Conservation (phyloP, 2,888 invertebrate genomes). For the Ceramica pisi region DNA sequence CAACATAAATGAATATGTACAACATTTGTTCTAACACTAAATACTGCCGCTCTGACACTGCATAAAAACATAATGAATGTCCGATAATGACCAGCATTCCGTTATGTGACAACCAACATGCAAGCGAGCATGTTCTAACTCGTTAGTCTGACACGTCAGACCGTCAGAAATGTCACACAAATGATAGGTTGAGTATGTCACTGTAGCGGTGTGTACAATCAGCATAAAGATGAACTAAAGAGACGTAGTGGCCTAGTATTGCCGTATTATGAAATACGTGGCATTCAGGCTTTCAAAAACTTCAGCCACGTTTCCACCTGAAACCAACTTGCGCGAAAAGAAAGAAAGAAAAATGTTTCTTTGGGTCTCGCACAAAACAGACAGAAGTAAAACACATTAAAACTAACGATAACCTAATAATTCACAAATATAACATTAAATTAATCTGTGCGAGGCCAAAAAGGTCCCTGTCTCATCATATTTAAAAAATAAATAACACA, state of each 20-base stretch:
- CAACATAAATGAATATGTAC: conserved; percentile 43
- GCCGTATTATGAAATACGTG: not conserved
- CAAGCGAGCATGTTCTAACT: conserved; percentile 54
- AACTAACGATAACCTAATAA: too few relatives aligned
- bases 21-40: conserved; percentile 64
- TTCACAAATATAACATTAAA: too few relatives aligned
- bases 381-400: too few relatives aligned
- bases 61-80: conserved; percentile 59
- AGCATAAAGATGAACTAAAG: conserved; percentile 4
- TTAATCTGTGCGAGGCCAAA: too few relatives aligned
- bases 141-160: conserved; percentile 46
- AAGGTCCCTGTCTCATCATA: too few relatives aligned
- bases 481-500: too few relatives aligned
- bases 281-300: not conserved
- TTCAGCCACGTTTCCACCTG: too few relatives aligned
- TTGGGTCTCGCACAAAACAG: too few relatives aligned
- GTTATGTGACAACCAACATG: conserved; percentile 48
- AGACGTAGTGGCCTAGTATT: not conserved
- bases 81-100: conserved; percentile 52
- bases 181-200: conserved; percentile 39
- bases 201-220: conserved; percentile 20
- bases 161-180: conserved; percentile 31
- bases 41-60: conserved; percentile 44
- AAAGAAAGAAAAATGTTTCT: too few relatives aligned
- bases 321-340: too few relatives aligned